Conservation (phyloP, 2,113 vertebrate genomes). For the Paramormyrops kingsleyae region DNA sequence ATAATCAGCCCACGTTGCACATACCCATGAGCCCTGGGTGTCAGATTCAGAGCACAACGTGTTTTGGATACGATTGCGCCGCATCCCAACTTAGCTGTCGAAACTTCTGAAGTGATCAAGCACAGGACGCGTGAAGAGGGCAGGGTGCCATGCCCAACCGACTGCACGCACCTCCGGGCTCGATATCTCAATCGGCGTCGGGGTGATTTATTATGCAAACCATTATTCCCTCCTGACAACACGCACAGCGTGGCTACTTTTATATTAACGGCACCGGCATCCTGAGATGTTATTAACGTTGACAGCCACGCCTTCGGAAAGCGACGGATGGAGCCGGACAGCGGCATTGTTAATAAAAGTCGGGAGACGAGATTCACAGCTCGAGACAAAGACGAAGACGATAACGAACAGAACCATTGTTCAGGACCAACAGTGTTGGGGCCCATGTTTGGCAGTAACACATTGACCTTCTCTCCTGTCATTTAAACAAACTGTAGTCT, state of each 20-base stretch:
- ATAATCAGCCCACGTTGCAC: constrained; percentile 1
- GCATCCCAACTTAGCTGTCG: not conserved
- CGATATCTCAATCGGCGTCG: constrained; percentile 44
- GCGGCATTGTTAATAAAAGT: constrained; percentile 36
- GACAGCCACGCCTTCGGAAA: constrained; percentile 55
- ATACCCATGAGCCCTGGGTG: constrained; percentile 3
- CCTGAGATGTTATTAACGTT: constrained; percentile 55
- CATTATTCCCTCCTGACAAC: constrained; percentile 59
- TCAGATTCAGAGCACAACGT: not conserved
- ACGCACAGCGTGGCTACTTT: constrained; percentile 48
- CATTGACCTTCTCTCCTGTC: constrained; percentile 5
- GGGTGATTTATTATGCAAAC: constrained; percentile 60
- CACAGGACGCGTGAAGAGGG: constrained; percentile 35
- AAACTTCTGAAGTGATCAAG: constrained; percentile 50
- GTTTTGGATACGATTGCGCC: not conserved
- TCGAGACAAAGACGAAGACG: not conserved
- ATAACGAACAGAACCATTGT: no score
- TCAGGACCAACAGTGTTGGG: not conserved
- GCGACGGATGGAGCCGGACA: constrained; percentile 30
- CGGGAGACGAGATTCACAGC: constrained; percentile 24
- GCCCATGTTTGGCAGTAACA: not conserved
- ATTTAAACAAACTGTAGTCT: constrained; percentile 2
- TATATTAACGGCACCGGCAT: constrained; percentile 53
- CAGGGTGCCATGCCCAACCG: constrained; percentile 33
- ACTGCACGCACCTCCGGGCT: constrained; percentile 17